Conservation (phyloP, 1,140 invertebrate genomes). For the Araneus ventricosus region DNA sequence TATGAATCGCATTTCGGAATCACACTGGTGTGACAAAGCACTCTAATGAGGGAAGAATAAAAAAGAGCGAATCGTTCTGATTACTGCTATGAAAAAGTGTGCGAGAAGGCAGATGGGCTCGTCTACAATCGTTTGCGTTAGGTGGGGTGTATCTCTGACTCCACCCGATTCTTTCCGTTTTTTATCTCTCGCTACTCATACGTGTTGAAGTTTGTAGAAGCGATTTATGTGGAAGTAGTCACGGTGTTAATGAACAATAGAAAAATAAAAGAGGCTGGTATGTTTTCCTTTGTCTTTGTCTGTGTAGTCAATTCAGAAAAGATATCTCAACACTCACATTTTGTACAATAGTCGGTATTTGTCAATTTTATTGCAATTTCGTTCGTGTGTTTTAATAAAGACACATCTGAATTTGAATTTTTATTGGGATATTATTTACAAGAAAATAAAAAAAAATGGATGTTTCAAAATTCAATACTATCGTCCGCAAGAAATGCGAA, state of each 20-base stretch:
- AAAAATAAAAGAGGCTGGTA: background rate
- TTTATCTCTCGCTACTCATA: background rate
- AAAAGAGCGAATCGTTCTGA: background rate
- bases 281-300: background rate
- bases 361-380: no score
- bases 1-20: background rate
- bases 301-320: background rate
- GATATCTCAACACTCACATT: background rate
- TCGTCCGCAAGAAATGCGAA: no score
- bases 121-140: background rate
- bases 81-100: background rate
- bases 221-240: background rate
- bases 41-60: background rate
- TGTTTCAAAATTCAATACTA: no score
- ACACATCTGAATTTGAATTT: no score
- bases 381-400: no score
- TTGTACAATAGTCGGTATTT: no score
- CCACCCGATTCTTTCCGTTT: background rate
- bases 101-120: slow-evolving; percentile 3
- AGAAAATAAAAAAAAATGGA: no score
- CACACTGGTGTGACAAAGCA: slow-evolving; percentile 48
- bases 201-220: background rate
- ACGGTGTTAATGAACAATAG: background rate
- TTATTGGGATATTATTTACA: no score
- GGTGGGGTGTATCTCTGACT: background rate